A percentile compares a stretch with the other conserved stretches of the same genome.
phyloP scores from a whole-genome alignment of 2,888 invertebrate genomes.

The Sinodicranocentrus sp. region DNA sequence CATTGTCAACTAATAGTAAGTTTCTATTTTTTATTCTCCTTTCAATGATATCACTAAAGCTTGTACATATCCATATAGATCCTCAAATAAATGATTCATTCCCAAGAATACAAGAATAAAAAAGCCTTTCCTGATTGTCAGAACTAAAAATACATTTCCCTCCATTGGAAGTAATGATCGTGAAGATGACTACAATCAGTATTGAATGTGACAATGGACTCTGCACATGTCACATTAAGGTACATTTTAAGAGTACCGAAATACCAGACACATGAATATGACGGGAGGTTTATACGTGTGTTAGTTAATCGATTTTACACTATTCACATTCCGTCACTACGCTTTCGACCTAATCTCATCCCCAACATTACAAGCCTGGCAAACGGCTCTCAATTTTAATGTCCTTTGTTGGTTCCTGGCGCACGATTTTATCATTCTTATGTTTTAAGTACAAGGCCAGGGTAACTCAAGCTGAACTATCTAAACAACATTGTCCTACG shows the following conservation, averaged over 20 bases:
- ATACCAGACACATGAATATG: too few species aligned
- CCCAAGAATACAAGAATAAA: background rate
- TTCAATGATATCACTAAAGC: slow-evolving; percentile 26
- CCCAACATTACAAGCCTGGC: background rate
- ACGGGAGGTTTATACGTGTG: too few species aligned
- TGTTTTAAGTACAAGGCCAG: slow-evolving; percentile 58
- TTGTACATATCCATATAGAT: background rate
- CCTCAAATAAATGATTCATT: background rate
- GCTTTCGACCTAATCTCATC: too few species aligned
- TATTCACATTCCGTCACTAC: too few species aligned
- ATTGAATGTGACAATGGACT: slow-evolving; percentile 52
- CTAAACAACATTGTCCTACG: slow-evolving; percentile 27
- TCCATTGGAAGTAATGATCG: too few species aligned
- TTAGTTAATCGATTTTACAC: slow-evolving; percentile 38
- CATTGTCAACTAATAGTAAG: slow-evolving; percentile 7
- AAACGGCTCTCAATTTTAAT: background rate
- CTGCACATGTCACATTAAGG: slow-evolving; percentile 46
- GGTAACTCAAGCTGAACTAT: slow-evolving; percentile 62
- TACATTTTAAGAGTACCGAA: background rate
- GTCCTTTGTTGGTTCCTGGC: background rate
- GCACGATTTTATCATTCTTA: slow-evolving; percentile 47
- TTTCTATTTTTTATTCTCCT: slow-evolving; percentile 2
- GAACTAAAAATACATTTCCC: too few species aligned
- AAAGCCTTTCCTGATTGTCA: background rate
- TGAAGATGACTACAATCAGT: slow-evolving; percentile 42